Evolutionary conservation across 2,113 vertebrate species (phyloP).

Genomic region (Helogale parvula): DNA sequence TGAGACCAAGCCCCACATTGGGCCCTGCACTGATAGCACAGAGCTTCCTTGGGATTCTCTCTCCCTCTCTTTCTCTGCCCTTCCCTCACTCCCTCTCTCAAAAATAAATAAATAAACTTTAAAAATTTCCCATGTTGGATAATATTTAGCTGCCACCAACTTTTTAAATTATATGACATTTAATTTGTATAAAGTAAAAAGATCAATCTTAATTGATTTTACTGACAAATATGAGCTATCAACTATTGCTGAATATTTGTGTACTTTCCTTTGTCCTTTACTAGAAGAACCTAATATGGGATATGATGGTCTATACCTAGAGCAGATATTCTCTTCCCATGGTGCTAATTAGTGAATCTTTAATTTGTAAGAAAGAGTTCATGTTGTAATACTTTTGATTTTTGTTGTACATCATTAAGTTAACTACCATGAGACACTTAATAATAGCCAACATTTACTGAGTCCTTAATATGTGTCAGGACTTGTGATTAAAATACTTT

Average conservation of each 20-base stretch:
- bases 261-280: conserved; percentile 23
- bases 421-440: neutral
- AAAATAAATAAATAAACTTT: neutral
- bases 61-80: no score
- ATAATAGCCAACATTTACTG: neutral
- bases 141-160: neutral
- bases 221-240: neutral
- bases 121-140: neutral
- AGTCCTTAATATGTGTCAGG: neutral
- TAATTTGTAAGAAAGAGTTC: neutral
- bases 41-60: no score
- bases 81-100: no score
- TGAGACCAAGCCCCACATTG: no score
- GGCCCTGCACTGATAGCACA: no score
- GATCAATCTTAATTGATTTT: neutral
- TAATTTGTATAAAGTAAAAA: conserved; percentile 46
- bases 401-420: neutral
- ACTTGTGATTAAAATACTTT: neutral
- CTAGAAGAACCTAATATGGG: neutral
- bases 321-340: neutral
- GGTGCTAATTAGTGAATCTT: neutral
- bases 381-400: neutral
- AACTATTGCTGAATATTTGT: neutral
- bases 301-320: neutral
- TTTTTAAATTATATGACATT: conserved; percentile 20